phyloP scores from a whole-genome alignment of 2,113 vertebrate species.

The Perca flavescens region DNA sequence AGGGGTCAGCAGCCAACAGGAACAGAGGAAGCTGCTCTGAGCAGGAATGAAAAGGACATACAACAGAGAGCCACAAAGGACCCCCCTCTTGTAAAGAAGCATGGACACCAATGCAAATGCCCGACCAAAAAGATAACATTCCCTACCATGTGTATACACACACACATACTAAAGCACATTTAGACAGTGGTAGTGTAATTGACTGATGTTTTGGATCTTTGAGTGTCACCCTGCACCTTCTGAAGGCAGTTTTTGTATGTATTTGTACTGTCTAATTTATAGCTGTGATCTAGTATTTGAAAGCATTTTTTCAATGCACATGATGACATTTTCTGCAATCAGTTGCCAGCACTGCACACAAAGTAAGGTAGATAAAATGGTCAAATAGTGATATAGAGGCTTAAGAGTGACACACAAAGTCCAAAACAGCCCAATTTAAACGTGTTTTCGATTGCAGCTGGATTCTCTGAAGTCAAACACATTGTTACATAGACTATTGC shows the following conservation, averaged over 20 bases:
- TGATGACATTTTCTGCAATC: constrained; percentile 27
- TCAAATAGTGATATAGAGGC: constrained; percentile 13
- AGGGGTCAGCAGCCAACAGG: constrained; percentile 76
- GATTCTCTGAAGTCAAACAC: constrained; percentile 66
- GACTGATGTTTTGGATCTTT: constrained; percentile 67
- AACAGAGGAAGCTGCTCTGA: constrained; percentile 85
- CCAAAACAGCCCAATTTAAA: constrained; percentile 49
- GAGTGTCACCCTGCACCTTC: constrained; percentile 84
- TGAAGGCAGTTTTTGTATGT: constrained; percentile 46
- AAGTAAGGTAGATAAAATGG: background rate
- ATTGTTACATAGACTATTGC: constrained; percentile 60
- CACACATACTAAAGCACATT: constrained; percentile 87
- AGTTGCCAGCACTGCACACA: constrained; percentile 39
- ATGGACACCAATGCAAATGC: constrained; percentile 85
- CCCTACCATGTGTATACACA: constrained; percentile 83
- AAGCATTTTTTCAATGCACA: constrained; percentile 29
- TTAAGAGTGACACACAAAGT: constrained; percentile 63
- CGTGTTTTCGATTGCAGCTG: constrained; percentile 67
- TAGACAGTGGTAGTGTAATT: constrained; percentile 74
- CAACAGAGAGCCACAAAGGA: constrained; percentile 83
- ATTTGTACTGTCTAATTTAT: constrained; percentile 67
- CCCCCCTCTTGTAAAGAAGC: constrained; percentile 81
- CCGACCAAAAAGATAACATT: constrained; percentile 86
- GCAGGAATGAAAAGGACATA: constrained; percentile 76
- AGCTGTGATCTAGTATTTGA: constrained; percentile 42